Base-by-base conservation (phyloP, 2,888 invertebrate species). In the Nymphalis polychloros region DNA sequence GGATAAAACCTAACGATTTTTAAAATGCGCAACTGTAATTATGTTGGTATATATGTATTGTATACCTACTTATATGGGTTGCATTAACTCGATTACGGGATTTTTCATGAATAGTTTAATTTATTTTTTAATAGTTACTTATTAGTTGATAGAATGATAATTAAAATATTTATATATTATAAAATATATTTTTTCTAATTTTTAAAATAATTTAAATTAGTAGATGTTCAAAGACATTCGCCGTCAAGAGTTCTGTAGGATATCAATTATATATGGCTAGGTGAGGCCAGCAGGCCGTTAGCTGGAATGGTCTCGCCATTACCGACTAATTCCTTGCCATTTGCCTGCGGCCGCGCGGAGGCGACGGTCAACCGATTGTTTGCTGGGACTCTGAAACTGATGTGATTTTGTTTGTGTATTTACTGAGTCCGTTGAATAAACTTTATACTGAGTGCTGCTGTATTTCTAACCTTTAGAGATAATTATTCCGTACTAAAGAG, bases 291-390 rank as follows among this genome's bases (percentile, higher is more conserved):
- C 79, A 79, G 81, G 88, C 88, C 85, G 89, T 92, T 91, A 90
- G 85, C 77, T 77, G 84, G 85, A 92, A 93, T 92, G 89, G 90
- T 86, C 88, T 84, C 91, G 85, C 92, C 89, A 92, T 93, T 93
- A 92, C 84, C 78, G 79, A 85, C 90, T 92, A 92, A 93, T 91
- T 90, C 89, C 88, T 87, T 85, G 89, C 88, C 90, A 90, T 93
- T 92, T 92, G 91, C 90, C 86, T 91, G 91, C 85, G 90, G 90
- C 86, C 77, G 80, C 75, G 79, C 73, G 74, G 75, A 75, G 75
- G 80, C 83, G 81, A 83, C 84, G 87, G 86, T 85, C 88, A 85
- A 83, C 85, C 81, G 80, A 85, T 73, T 71, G 75, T 72, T 67
- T 72, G 63, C 75, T 78, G 76, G 79, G 81, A 79, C 59, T 57